Evolutionary conservation across 1,140 invertebrate genomes (phyloP).

Genomic region (Drosophila dunni): DNA sequence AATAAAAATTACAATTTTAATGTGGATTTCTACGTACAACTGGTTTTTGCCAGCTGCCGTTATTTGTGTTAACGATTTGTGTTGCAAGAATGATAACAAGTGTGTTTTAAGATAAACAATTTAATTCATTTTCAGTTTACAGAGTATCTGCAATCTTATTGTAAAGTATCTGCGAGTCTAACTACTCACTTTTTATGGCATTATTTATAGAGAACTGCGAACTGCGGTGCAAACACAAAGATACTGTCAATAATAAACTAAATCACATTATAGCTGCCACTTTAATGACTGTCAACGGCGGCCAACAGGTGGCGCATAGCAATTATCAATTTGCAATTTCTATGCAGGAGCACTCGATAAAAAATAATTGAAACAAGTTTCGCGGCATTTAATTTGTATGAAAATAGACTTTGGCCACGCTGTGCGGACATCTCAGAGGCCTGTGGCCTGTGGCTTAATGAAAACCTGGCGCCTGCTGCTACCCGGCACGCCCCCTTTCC

Average conservation of each 20-base stretch:
- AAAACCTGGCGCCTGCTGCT: slow-evolving; percentile 15
- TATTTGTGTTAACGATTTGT: slow-evolving; percentile 11
- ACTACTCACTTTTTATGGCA: slow-evolving; percentile 10
- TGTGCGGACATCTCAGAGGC: slow-evolving; percentile 40
- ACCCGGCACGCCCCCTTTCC: not conserved
- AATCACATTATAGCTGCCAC: slow-evolving; percentile 23
- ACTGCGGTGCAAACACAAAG: slow-evolving; percentile 8
- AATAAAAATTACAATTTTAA: slow-evolving; percentile 43
- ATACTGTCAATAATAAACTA: not conserved
- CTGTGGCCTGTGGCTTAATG: slow-evolving; percentile 1
- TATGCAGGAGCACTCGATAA: slow-evolving; percentile 24
- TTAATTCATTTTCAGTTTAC: too few relatives aligned
- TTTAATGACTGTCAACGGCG: slow-evolving; percentile 50
- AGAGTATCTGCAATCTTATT: slow-evolving; percentile 6
- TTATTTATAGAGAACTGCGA: slow-evolving; percentile 11
- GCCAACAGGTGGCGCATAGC: slow-evolving; percentile 60
- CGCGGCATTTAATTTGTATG: slow-evolving; percentile 67
- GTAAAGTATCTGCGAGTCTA: slow-evolving; percentile 7
- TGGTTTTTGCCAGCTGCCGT: slow-evolving; percentile 22
- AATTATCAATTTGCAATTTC: slow-evolving; percentile 53
- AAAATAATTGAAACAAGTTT: slow-evolving; percentile 63
- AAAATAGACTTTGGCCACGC: slow-evolving; percentile 59
- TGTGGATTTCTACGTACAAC: slow-evolving; percentile 62
- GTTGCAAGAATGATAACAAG: slow-evolving; percentile 7
- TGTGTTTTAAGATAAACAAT: not conserved